Conservation (phyloP, 2,113 vertebrate genomes). For the Neomonachus schauinslandi region DNA sequence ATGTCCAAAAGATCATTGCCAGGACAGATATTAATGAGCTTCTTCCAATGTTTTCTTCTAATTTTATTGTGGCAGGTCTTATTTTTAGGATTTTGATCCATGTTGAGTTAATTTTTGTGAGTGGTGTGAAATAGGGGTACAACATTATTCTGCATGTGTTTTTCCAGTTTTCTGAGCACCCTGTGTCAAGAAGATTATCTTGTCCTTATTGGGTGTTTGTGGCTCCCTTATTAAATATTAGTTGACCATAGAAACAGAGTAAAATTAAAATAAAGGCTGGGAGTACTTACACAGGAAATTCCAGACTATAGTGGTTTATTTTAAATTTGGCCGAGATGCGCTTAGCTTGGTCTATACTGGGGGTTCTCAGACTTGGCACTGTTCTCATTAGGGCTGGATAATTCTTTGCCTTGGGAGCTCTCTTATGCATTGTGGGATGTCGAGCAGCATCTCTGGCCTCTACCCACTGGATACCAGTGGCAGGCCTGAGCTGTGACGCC, state of each 20-base stretch:
- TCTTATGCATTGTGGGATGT: fast-evolving
- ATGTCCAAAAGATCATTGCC: not conserved
- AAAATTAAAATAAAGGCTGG: too few relatives aligned
- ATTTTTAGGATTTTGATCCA: not conserved
- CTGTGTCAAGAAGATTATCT: fast-evolving
- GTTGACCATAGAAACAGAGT: not conserved
- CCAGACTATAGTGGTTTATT: not conserved
- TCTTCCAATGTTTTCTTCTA: not conserved
- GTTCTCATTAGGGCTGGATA: not conserved
- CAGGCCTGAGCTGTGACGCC: not conserved
- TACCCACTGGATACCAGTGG: not conserved
- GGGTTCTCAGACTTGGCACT: not conserved
- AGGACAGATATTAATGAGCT: not conserved
- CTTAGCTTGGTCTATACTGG: fast-evolving
- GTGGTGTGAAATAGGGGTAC: not conserved
- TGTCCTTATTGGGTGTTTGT: too few relatives aligned
- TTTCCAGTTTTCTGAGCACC: fast-evolving
- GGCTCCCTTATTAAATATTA: not conserved
- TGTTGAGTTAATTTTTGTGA: not conserved
- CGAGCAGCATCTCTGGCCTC: not conserved
- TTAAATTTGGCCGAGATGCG: not conserved
- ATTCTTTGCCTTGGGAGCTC: not conserved
- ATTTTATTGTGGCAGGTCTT: too few relatives aligned
- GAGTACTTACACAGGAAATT: not conserved
- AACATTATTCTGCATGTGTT: fast-evolving